Conservation (phyloP, 2,888 invertebrate genomes). For the Bellardia bayeri region DNA sequence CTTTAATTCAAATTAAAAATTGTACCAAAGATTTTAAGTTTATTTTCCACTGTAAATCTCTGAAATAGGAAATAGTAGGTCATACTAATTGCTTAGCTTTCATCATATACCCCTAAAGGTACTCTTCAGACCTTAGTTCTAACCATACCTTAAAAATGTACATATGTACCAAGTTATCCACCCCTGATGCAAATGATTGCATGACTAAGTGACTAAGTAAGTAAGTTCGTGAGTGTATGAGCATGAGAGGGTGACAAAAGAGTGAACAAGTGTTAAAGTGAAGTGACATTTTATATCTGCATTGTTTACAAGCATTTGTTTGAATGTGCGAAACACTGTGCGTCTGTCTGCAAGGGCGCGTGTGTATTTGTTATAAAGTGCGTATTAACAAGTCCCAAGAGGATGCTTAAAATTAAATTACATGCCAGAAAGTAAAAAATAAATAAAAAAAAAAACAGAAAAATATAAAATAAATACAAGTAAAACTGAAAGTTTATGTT, state of each 20-base stretch:
- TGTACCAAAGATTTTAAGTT: no score
- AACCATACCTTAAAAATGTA: no score
- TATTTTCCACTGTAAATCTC: no score
- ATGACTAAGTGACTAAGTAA: background rate
- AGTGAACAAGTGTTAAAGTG: background rate
- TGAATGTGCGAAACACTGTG: background rate
- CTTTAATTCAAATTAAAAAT: no score
- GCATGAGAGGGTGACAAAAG: background rate
- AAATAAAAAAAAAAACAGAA: background rate
- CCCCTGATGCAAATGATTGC: background rate
- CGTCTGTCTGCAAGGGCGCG: background rate
- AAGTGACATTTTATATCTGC: constrained; percentile 37
- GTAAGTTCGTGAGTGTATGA: background rate
- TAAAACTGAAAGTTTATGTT: constrained; percentile 23
- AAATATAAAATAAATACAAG: background rate
- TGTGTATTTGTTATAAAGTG: constrained; percentile 23
- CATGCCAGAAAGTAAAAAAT: constrained; percentile 6
- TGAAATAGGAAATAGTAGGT: no score
- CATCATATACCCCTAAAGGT: no score
- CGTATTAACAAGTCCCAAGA: constrained; percentile 39
- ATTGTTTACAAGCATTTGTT: constrained; percentile 1
- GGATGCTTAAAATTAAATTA: constrained; percentile 30
- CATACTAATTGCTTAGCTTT: background rate
- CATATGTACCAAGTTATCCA: no score
- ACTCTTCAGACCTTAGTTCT: no score